Percentiles rank a stretch among this genome's conserved stretches.
phyloP scores from a whole-genome alignment of 2,113 vertebrate genomes.

The Pterocles gutturalis region DNA sequence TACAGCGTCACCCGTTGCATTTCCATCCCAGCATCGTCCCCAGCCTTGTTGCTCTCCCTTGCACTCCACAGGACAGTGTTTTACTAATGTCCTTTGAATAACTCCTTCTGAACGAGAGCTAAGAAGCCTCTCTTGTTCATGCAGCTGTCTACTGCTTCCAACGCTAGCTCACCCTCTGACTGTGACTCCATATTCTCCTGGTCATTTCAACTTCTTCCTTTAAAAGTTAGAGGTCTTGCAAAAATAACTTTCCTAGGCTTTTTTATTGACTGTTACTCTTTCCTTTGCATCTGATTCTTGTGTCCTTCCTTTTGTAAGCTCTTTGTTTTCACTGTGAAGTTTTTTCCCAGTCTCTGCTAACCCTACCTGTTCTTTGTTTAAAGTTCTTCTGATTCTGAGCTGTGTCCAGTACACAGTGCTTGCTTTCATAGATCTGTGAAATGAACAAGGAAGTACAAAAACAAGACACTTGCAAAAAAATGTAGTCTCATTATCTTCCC shows the following conservation, averaged over 20 bases:
- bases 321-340: neutral
- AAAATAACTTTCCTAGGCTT: neutral
- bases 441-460: neutral
- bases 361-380: neutral
- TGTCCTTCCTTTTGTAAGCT: fast-evolving
- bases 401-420: neutral
- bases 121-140: neutral
- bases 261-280: neutral
- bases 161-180: neutral
- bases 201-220: neutral
- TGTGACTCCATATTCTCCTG: neutral
- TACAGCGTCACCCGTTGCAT: neutral
- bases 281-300: neutral
- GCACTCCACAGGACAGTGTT: neutral
- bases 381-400: neutral
- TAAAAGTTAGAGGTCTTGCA: neutral
- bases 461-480: neutral
- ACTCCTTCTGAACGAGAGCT: neutral
- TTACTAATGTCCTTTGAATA: neutral
- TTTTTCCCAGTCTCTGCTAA: neutral
- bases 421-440: neutral
- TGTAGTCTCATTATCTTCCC: neutral
- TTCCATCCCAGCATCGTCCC: neutral
- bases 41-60: neutral
- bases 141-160: neutral